Conservation (phyloP, 2,888 invertebrate genomes). For the Seira musarum region DNA sequence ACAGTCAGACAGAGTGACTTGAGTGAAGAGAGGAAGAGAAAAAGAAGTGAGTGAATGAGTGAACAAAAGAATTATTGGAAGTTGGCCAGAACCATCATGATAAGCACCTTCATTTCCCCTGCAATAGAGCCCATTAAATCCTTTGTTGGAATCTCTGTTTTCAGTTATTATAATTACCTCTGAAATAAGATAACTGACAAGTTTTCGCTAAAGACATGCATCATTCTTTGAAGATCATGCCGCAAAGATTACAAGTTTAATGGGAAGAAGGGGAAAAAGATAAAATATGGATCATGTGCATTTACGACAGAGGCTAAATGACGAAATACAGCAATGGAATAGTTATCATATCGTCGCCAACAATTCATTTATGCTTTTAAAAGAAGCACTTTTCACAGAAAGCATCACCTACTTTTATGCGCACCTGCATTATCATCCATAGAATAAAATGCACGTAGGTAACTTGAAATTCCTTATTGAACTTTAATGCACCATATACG, state of each 20-base stretch:
- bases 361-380: slow-evolving; percentile 1
- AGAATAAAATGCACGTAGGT: too few relatives aligned
- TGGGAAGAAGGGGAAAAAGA: slow-evolving; percentile 30
- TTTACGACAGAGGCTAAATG: background rate
- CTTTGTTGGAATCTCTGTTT: slow-evolving; percentile 61
- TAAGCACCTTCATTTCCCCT: slow-evolving; percentile 61
- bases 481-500: too few relatives aligned
- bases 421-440: too few relatives aligned
- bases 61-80: slow-evolving; percentile 54
- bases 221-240: slow-evolving; percentile 52
- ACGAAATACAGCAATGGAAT: background rate
- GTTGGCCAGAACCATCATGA: slow-evolving; percentile 59
- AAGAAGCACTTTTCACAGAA: too few relatives aligned
- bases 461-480: too few relatives aligned
- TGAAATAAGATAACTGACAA: slow-evolving; percentile 63
- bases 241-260: slow-evolving; percentile 54
- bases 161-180: slow-evolving; percentile 62
- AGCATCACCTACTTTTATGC: too few relatives aligned
- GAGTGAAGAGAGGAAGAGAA: background rate
- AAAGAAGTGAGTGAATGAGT: slow-evolving; percentile 25
- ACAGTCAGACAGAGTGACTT: background rate
- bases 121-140: slow-evolving; percentile 62
- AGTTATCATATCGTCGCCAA: background rate
- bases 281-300: background rate
- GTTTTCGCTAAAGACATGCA: slow-evolving; percentile 45